Conservation (phyloP, 2,888 invertebrate species). For the Scrobipalpa costella region DNA sequence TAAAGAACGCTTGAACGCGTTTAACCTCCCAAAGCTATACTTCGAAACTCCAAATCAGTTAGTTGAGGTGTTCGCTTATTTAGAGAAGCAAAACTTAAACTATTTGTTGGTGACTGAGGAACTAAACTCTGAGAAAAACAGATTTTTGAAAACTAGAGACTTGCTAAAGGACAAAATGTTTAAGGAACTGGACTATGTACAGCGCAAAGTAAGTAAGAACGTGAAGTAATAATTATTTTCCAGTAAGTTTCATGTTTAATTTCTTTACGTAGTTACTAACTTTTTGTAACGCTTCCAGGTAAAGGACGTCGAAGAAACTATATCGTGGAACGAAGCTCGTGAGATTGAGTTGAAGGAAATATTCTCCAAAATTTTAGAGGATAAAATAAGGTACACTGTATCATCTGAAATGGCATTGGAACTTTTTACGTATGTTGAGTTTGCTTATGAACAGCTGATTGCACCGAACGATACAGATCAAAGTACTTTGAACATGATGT, state of each 20-base stretch:
- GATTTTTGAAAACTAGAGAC: slow-evolving; percentile 60
- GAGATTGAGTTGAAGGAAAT: slow-evolving; percentile 63
- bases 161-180: slow-evolving; percentile 52
- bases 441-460: slow-evolving; percentile 83
- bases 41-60: slow-evolving; percentile 67
- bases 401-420: slow-evolving; percentile 82
- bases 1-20: slow-evolving; percentile 47
- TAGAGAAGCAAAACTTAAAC: slow-evolving; percentile 73
- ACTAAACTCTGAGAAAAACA: slow-evolving; percentile 63
- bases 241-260: neutral
- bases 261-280: no score
- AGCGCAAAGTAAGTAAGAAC: slow-evolving; percentile 56
- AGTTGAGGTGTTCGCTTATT: slow-evolving; percentile 55
- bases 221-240: neutral
- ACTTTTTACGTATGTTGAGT: slow-evolving; percentile 83
- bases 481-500: slow-evolving; percentile 82
- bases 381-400: slow-evolving; percentile 76
- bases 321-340: slow-evolving; percentile 54
- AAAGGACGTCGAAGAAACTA: slow-evolving; percentile 56
- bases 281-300: slow-evolving; percentile 49
- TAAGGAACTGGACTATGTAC: slow-evolving; percentile 58
- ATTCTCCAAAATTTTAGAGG: slow-evolving; percentile 63
- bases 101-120: slow-evolving; percentile 71
- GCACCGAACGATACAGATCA: slow-evolving; percentile 83
- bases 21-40: slow-evolving; percentile 63